These are phyloP conservation scores for Neogobius melanostomus DNA, from an alignment of 2,113 vertebrate species.

Conservation along the genomic window DNA sequence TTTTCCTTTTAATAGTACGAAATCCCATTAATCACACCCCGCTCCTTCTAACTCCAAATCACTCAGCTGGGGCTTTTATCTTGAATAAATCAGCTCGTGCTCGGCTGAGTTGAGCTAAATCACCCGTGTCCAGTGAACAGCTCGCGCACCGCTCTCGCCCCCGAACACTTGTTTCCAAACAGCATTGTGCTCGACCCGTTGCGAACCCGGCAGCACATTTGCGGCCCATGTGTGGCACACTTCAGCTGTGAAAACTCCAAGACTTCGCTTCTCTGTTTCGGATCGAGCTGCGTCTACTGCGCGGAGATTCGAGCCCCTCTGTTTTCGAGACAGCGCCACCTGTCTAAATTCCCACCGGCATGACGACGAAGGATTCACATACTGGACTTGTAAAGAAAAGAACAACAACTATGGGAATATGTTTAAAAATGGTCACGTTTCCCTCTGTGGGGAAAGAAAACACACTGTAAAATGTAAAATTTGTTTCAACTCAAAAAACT, in stretches of 20 bases:
- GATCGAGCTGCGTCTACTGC: no score
- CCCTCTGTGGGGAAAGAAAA: no score
- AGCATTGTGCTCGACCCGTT: not conserved
- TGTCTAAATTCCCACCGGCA: no score
- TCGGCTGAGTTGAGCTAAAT: not conserved
- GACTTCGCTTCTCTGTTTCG: not conserved
- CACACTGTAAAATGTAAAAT: no score
- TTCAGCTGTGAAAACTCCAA: slow-evolving; percentile 1
- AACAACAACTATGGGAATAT: no score
- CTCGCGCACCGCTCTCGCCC: not conserved
- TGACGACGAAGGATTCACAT: no score
- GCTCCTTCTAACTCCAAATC: not conserved
- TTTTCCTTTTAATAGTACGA: not conserved
- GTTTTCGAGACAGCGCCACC: no score
- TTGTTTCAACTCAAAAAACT: no score
- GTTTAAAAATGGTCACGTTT: no score
- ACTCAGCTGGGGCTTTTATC: not conserved
- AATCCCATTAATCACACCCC: not conserved
- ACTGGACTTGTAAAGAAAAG: no score
- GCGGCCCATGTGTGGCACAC: not conserved
- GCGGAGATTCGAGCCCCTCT: no score
- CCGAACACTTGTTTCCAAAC: no score
- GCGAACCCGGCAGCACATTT: not conserved
- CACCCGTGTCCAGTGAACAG: not conserved
- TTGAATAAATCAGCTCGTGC: not conserved